Evolutionary conservation across 2,797 vertebrate genomes (phyloP).

Genomic region (Sebastes minor): DNA sequence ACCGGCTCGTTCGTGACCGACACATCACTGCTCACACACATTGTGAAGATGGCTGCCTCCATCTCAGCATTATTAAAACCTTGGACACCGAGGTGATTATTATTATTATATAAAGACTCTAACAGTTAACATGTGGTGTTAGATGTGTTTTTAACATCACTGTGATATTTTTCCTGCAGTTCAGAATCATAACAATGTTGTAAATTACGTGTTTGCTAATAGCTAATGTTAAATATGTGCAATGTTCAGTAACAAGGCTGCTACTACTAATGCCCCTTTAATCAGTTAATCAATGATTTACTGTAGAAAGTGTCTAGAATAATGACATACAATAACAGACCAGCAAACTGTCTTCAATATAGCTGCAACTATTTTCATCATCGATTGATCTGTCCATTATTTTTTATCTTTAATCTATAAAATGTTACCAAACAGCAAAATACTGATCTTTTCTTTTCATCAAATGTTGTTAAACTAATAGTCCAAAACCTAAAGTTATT

Average conservation of each 20-base stretch:
- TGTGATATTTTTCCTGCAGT: fast-evolving
- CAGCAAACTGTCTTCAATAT: background rate
- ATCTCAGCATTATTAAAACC: slow-evolving; percentile 77
- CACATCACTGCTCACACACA: slow-evolving; percentile 1
- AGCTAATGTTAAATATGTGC: background rate
- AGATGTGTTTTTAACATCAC: fast-evolving
- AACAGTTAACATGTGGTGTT: background rate
- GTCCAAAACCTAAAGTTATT: background rate
- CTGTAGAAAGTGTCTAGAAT: background rate
- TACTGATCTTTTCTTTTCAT: background rate
- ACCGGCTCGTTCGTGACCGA: too few relatives aligned
- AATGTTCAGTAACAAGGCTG: too few relatives aligned
- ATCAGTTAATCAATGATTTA: too few relatives aligned
- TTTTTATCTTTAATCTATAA: background rate
- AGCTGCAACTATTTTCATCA: background rate
- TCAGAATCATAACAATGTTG: background rate
- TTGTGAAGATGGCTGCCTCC: slow-evolving; percentile 88
- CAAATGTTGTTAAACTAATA: background rate
- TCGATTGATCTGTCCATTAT: background rate
- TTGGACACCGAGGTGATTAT: slow-evolving; percentile 83
- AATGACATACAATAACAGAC: fast-evolving
- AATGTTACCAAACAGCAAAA: background rate
- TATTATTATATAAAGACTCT: background rate
- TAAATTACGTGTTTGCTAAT: background rate
- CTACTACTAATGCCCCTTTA: background rate